A percentile compares a stretch with the other conserved stretches of the same genome.
Conservation (phyloP, 2,113 vertebrate genomes). For the Melanostigma gelatinosum region DNA sequence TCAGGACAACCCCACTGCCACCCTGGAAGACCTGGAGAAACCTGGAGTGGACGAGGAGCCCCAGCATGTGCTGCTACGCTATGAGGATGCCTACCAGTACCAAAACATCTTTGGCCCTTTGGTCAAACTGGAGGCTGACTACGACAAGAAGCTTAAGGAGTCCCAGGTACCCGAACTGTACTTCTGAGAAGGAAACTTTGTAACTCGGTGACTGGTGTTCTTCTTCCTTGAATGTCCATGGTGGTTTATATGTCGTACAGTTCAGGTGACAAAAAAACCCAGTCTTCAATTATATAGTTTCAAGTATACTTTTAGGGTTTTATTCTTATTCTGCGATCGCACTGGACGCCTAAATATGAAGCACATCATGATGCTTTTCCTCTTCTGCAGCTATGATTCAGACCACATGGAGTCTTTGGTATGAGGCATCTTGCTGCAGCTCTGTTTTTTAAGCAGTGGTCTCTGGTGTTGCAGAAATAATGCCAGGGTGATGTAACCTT, state of each 20-base stretch:
- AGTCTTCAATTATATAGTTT: neutral
- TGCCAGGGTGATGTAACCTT: neutral
- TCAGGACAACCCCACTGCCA: constrained; percentile 96
- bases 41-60: constrained; percentile 98
- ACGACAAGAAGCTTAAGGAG: constrained; percentile 99
- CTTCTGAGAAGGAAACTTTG: neutral
- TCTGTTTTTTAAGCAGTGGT: neutral
- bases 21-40: constrained; percentile 97
- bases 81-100: constrained; percentile 99
- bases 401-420: neutral
- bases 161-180: constrained; percentile 88
- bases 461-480: neutral
- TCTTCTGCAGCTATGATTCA: neutral
- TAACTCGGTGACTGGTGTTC: neutral
- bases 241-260: neutral
- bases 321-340: neutral
- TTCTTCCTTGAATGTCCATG: neutral
- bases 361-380: neutral
- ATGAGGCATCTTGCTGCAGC: neutral
- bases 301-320: neutral
- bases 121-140: constrained; percentile 98
- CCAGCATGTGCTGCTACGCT: constrained; percentile 95
- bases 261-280: neutral
- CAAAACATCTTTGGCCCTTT: constrained; percentile 98
- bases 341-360: neutral